Conservation (phyloP, 2,888 invertebrate genomes). For the Dione vanillae region DNA sequence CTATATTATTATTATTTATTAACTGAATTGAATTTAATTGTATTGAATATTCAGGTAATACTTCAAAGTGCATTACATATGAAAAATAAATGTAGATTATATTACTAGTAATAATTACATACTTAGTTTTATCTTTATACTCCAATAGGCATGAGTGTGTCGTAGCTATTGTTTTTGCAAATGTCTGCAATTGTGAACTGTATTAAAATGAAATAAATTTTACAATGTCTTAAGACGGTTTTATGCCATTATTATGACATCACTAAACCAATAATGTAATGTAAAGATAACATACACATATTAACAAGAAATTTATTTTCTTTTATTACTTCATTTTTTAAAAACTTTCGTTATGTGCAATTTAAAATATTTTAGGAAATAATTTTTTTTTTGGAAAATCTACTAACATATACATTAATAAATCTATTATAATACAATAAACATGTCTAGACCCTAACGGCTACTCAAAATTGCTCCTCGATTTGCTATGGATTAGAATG, state of each 20-base stretch:
- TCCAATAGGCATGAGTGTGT: neutral
- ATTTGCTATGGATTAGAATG: neutral
- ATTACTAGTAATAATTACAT: constrained; percentile 3
- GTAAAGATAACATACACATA: constrained; percentile 3
- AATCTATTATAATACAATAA: neutral
- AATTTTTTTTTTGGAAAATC: neutral
- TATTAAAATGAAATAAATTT: constrained; percentile 7
- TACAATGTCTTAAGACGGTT: neutral
- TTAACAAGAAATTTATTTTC: neutral
- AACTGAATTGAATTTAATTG: no score
- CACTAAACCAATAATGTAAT: constrained; percentile 11
- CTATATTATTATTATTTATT: no score
- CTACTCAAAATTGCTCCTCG: neutral
- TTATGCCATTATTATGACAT: constrained; percentile 5
- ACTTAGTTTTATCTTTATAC: constrained; percentile 11
- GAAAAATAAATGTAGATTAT: constrained; percentile 1
- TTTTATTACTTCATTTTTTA: neutral
- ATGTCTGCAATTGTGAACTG: neutral
- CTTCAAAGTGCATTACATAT: neutral
- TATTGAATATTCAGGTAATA: neutral
- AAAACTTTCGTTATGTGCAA: neutral
- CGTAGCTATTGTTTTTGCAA: constrained; percentile 6
- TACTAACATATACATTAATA: neutral
- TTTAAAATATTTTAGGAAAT: neutral
- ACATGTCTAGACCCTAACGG: neutral